Percentiles rank a stretch among this genome's conserved stretches.
These are phyloP conservation scores for Spea hammondii DNA, from an alignment of 2,797 vertebrate genomes.

Conservation along the genomic window DNA sequence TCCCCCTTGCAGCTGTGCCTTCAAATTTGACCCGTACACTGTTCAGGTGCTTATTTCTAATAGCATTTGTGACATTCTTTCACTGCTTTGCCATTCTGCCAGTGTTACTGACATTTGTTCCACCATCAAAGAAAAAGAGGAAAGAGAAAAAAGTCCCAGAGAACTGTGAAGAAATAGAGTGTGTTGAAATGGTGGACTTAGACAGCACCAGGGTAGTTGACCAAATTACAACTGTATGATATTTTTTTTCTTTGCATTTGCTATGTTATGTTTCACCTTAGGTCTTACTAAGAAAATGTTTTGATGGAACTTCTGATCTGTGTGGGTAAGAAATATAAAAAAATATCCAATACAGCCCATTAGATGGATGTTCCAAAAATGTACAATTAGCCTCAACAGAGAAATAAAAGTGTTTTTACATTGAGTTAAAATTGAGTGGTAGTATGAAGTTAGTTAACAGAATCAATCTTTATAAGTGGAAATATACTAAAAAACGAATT, in stretches of 20 bases:
- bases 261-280: constrained; percentile 67
- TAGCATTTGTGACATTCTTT: constrained; percentile 93
- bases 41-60: constrained; percentile 97
- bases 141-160: constrained; percentile 80
- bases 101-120: constrained; percentile 96
- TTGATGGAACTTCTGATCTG: constrained; percentile 37
- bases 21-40: constrained; percentile 97
- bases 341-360: constrained; percentile 49
- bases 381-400: constrained; percentile 34
- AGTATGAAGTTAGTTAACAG: neutral
- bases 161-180: constrained; percentile 90
- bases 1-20: constrained; percentile 89
- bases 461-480: constrained; percentile 3
- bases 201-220: constrained; percentile 96
- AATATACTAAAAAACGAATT: neutral
- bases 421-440: constrained; percentile 22
- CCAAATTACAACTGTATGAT: constrained; percentile 97
- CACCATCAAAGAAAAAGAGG: constrained; percentile 88
- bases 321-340: constrained; percentile 33
- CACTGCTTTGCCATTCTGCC: constrained; percentile 98
- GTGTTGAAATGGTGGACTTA: constrained; percentile 96
- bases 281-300: constrained; percentile 65
- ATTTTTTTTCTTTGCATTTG: constrained; percentile 43
- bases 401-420: neutral
- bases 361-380: constrained; percentile 38